Evolutionary conservation across 2,113 vertebrate genomes (phyloP).

Genomic region (Peucedramus taeniatus): DNA sequence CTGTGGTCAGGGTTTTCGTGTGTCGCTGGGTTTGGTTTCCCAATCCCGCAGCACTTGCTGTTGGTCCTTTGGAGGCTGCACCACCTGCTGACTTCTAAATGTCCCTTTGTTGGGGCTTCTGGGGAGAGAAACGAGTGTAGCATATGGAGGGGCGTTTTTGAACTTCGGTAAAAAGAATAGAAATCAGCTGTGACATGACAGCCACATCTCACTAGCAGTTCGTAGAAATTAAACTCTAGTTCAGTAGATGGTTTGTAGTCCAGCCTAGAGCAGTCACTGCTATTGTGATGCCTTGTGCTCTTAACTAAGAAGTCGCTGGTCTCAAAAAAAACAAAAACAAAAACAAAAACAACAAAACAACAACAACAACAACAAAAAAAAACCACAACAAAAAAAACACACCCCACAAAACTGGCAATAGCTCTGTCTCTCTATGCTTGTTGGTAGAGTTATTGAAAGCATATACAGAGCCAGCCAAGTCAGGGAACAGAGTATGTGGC

Average conservation of each 20-base stretch:
- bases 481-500: not conserved
- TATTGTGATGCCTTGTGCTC: not conserved
- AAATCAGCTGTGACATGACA: not conserved
- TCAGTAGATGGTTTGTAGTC: not conserved
- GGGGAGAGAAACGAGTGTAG: not conserved
- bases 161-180: not conserved
- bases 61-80: not conserved
- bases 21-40: not conserved
- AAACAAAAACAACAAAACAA: too few relatives aligned
- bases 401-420: not conserved
- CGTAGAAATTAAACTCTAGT: not conserved
- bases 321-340: not conserved
- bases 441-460: not conserved
- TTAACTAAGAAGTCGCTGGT: not conserved
- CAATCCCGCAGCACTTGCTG: not conserved
- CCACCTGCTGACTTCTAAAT: not conserved
- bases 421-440: not conserved
- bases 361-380: too few relatives aligned
- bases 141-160: not conserved
- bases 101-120: not conserved
- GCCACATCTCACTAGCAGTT: not conserved
- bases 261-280: not conserved
- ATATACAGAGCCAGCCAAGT: not conserved
- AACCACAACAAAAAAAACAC: too few relatives aligned
- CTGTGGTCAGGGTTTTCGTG: not conserved